phyloP scores from a whole-genome alignment of 1,140 invertebrate genomes.

The Anastrepha ludens region DNA sequence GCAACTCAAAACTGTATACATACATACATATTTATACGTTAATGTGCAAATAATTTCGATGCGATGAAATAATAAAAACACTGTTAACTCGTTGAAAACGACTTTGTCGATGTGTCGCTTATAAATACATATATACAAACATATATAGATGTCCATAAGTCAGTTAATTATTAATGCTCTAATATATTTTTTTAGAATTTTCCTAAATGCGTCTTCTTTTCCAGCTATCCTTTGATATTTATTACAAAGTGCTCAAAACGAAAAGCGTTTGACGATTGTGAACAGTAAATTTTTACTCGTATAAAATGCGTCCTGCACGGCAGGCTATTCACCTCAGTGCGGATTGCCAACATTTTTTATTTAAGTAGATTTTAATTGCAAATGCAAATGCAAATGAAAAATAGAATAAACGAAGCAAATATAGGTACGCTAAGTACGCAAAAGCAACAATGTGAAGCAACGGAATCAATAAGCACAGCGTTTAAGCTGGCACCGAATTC shows the following conservation, averaged over 20 bases:
- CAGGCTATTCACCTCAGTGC: conserved; percentile 1
- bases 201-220: conserved; percentile 21
- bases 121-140: conserved; percentile 27
- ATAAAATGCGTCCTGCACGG: not conserved
- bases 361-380: conserved; percentile 2
- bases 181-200: conserved; percentile 10
- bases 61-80: conserved; percentile 46
- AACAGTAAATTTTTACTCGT: conserved; percentile 13
- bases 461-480: conserved; percentile 31
- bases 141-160: conserved; percentile 7
- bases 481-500: conserved; percentile 29
- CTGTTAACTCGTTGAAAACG: conserved; percentile 47
- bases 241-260: conserved; percentile 23
- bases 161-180: conserved; percentile 19
- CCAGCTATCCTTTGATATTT: conserved; percentile 2
- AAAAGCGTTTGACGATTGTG: not conserved
- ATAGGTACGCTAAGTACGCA: not conserved
- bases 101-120: not conserved
- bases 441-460: conserved; percentile 29
- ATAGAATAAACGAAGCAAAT: conserved; percentile 9
- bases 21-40: conserved; percentile 19
- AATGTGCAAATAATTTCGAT: conserved; percentile 50
- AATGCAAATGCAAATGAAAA: conserved; percentile 13
- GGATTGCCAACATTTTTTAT: conserved; percentile 26
- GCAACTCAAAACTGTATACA: conserved; percentile 37